Base-by-base conservation (phyloP, 2,888 invertebrate genomes). In the Timema cristinae region DNA sequence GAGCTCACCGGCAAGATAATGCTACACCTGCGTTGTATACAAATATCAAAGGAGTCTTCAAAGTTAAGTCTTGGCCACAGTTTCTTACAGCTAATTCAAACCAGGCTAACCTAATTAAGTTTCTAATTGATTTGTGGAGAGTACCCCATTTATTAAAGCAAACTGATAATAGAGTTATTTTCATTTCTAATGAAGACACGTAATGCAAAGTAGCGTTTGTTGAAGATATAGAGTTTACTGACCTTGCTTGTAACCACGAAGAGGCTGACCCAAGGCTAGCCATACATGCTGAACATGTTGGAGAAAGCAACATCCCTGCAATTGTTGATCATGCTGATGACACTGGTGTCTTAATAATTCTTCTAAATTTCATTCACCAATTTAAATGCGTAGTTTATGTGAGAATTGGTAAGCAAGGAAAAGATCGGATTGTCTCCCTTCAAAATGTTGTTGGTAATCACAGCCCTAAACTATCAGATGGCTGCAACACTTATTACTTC, bases 271-370 rank as follows among this genome's bases (percentile, higher is more conserved):
- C 63, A 63, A 63, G 63, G 13, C 63, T 63, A 9, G 47, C 63
- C 63, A 48, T 32, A 13, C 63, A 63, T 63, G 63, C 63, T 63
- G 63, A 10, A 7, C 63, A 63, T 32, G 63, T 63, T 13, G 32
- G 63, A 32, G 63, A 63, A 48, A 63, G 63, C 47, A 63, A 63
- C 48, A 63, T 63, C 9, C 63, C 63, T 63, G 63, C 47, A 16
- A 11, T 59, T 32, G 32, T 32, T 63, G 63, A 16, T 2, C 47
- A 47, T 63, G 63, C 63, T 63, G 63, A 63, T 32, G 32, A 63
- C 63, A 63, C 47, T 5, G 5, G 48, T 63, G 47, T 63, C 5
- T 2, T 63, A 63, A 13, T 63, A 4, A 63, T 63, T 63, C 32
- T 47, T 13, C 6, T 63, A 8, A 0, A 48, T 63, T 32, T 32